Percentiles rank a stretch among this genome's conserved stretches.
phyloP scores from a whole-genome alignment of 2,797 vertebrate species.

The Pygocentrus nattereri region DNA sequence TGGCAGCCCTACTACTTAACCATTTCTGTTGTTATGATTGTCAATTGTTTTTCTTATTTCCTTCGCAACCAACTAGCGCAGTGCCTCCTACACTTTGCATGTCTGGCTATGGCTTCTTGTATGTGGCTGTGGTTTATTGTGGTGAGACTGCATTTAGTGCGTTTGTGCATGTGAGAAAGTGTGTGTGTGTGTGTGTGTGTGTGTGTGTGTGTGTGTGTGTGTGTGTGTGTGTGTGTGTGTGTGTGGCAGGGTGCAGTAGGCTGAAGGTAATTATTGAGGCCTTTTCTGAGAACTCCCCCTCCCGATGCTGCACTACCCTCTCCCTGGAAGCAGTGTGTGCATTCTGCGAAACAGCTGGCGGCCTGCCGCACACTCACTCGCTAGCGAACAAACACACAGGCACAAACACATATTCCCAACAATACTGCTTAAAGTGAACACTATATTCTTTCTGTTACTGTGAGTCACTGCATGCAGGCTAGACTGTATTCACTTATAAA shows the following conservation, averaged over 20 bases:
- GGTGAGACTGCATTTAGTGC: constrained; percentile 43
- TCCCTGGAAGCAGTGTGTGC: constrained; percentile 81
- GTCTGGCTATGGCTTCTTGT: constrained; percentile 30
- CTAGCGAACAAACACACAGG: constrained; percentile 71
- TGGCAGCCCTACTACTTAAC: background rate
- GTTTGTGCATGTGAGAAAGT: constrained; percentile 22
- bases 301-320: constrained; percentile 72
- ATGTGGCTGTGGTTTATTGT: constrained; percentile 56
- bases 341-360: constrained; percentile 83
- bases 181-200: constrained; percentile 47
- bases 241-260: constrained; percentile 74
- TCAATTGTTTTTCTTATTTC: background rate
- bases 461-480: background rate
- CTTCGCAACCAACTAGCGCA: constrained; percentile 11
- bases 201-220: too few relatives aligned
- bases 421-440: constrained; percentile 52
- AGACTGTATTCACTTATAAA: background rate
- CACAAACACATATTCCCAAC: constrained; percentile 65
- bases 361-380: constrained; percentile 75
- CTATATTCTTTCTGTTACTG: constrained; percentile 15
- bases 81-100: constrained; percentile 17
- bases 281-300: constrained; percentile 85
- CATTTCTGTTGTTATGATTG: constrained; percentile 16
- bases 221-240: constrained; percentile 47
- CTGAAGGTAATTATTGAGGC: constrained; percentile 85